Evolutionary conservation across 1,140 invertebrate genomes (phyloP).

Genomic region (Drosophila prosaltans): DNA sequence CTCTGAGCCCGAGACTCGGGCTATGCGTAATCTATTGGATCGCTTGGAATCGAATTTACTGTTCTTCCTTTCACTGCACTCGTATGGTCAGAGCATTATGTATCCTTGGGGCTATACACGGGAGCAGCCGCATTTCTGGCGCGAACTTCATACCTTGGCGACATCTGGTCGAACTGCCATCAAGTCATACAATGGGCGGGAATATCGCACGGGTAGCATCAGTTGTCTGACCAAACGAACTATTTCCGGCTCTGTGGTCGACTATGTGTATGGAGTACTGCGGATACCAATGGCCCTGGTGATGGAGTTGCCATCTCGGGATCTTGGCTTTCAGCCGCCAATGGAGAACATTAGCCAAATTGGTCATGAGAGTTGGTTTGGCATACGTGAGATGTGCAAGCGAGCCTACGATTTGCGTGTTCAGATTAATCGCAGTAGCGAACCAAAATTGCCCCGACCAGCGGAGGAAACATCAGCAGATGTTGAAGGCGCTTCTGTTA

Average conservation of each 20-base stretch:
- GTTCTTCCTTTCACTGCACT: conserved; percentile 88
- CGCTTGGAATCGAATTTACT: conserved; percentile 84
- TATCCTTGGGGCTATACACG: conserved; percentile 86
- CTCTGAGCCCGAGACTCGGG: conserved; percentile 89
- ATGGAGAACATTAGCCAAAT: conserved; percentile 85
- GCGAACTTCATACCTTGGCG: conserved; percentile 77
- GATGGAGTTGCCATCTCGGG: conserved; percentile 87
- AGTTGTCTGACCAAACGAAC: conserved; percentile 83
- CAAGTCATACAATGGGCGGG: conserved; percentile 84
- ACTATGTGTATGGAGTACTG: conserved; percentile 87
- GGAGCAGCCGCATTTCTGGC: conserved; percentile 67
- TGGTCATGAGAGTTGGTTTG: conserved; percentile 84
- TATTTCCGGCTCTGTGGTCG: conserved; percentile 88
- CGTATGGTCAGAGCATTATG: conserved; percentile 86
- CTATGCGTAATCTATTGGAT: conserved; percentile 85
- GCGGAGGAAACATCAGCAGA: neutral
- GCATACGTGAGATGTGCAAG: conserved; percentile 81
- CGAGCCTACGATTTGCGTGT: conserved; percentile 57
- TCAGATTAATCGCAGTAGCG: conserved; percentile 46
- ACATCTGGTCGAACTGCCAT: conserved; percentile 83
- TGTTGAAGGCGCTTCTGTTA: neutral
- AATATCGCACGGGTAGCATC: conserved; percentile 82
- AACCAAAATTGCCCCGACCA: conserved; percentile 41
- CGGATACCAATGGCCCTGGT: conserved; percentile 88
- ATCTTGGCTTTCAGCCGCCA: conserved; percentile 87